Base-by-base conservation (phyloP, 2,888 invertebrate species). In the Acanthosepion esculentum region DNA sequence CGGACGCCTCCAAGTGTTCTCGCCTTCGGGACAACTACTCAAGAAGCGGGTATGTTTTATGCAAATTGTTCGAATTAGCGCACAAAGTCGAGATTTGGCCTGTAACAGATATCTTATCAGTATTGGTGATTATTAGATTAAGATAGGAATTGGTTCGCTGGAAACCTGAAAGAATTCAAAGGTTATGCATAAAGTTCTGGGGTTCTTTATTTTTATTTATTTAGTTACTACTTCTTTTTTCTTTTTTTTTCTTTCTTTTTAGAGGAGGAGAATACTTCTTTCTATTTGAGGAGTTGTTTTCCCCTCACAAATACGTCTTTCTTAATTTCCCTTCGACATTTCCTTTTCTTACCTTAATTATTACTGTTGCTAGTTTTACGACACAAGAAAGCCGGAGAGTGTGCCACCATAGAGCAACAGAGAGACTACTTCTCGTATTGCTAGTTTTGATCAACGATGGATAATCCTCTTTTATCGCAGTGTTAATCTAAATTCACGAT, bases 41-140 rank as follows among this genome's bases (percentile, higher is more conserved):
- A n/a, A 78, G 78, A 78, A 78, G 12, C 78, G 78, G 78, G 78
- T 78, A 78, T 78, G n/a, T 78, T 78, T 78, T 78, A 78, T 78
- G 78, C n/a, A 78, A 78, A 78, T 78, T 78, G 78, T 12, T 4
- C 78, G 78, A 78, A 78, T 78, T 33, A 78, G n/a, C 78, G 33
- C 78, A 78, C 78, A 78, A 78, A 78, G 78, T 78, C 78, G 78
- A 78, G 78, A 78, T 78, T 78, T 78, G 78, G 78, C 78, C 78
- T 78, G 78, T 78, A 78, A 78, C 78, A 78, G 78, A 78, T 78
- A 78, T n/a, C 78, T 78, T 78, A 78, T 78, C 78, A 12, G 78
- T 78, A 78, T 78, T n/a, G 20, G n/a, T 33, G 78, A 33, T 78
- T 78, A 78, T 78, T 78, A 18, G 33, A 78, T 78, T 78, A 78